phyloP scores from a whole-genome alignment of 2,888 invertebrate genomes.

The Augiades crinisus region DNA sequence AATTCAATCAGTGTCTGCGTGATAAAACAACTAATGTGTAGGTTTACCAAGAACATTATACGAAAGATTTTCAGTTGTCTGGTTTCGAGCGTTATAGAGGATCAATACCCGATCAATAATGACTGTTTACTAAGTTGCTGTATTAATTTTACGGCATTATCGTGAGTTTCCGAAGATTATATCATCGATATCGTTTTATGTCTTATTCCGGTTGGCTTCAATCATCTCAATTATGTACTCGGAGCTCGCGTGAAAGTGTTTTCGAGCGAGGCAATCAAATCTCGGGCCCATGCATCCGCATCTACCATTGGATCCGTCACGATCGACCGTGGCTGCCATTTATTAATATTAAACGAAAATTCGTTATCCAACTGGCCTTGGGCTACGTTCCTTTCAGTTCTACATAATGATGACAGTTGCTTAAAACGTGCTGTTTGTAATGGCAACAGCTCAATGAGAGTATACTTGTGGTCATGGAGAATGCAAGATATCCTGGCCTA shows the following conservation, averaged over 20 bases:
- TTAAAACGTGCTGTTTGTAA: slow-evolving; percentile 68
- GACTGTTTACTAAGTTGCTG: too few species aligned
- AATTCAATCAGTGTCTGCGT: too few species aligned
- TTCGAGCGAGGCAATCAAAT: slow-evolving; percentile 44
- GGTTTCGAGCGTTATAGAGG: too few species aligned
- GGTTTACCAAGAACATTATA: too few species aligned
- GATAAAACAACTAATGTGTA: too few species aligned
- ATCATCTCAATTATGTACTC: slow-evolving; percentile 44
- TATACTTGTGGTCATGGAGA: slow-evolving; percentile 49
- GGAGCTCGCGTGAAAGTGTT: slow-evolving; percentile 60
- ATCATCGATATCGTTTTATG: slow-evolving; percentile 51
- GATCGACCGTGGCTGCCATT: slow-evolving; percentile 69
- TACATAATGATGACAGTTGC: slow-evolving; percentile 76
- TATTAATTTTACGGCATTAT: slow-evolving; percentile 32
- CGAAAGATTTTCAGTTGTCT: too few species aligned
- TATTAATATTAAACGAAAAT: slow-evolving; percentile 79
- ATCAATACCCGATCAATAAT: too few species aligned
- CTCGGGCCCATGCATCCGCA: slow-evolving; percentile 58
- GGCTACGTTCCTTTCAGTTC: slow-evolving; percentile 74
- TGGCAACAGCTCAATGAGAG: slow-evolving; percentile 57
- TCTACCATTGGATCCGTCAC: slow-evolving; percentile 65
- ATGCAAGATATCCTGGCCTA: slow-evolving; percentile 47
- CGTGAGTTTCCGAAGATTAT: slow-evolving; percentile 44
- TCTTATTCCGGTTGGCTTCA: slow-evolving; percentile 53
- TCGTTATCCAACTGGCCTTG: slow-evolving; percentile 79